Conservation (phyloP, 1,140 invertebrate genomes). For the Acyrthosiphon pisum region DNA sequence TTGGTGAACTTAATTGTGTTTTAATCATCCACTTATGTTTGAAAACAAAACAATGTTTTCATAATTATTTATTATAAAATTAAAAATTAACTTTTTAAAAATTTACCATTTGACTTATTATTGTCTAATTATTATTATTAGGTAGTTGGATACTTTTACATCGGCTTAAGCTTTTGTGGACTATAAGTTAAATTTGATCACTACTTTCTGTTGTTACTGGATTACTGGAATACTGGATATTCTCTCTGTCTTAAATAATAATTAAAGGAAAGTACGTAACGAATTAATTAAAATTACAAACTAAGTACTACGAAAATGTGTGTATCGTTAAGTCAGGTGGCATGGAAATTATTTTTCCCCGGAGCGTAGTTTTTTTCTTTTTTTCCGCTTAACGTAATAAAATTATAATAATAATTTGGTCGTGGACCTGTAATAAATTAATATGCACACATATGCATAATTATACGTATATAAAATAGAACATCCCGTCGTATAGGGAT, state of each 20-base stretch:
- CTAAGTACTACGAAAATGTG: not conserved
- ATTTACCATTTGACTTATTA: not conserved
- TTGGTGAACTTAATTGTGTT: too few relatives aligned
- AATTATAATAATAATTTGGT: not conserved
- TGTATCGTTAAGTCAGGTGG: not conserved
- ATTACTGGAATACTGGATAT: not conserved
- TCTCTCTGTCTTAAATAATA: not conserved
- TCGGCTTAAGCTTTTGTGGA: not conserved
- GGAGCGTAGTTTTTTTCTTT: constrained; percentile 1
- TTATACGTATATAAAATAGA: not conserved
- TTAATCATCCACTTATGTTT: too few relatives aligned
- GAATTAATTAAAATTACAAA: constrained; percentile 20
- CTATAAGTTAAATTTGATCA: not conserved
- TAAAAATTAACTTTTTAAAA: not conserved
- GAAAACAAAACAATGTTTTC: not conserved
- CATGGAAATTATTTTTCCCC: not conserved
- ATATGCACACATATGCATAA: not conserved
- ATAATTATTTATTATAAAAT: not conserved
- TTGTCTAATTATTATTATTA: not conserved
- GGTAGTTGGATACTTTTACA: not conserved
- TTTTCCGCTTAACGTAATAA: not conserved
- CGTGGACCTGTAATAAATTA: not conserved
- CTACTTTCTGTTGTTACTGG: not conserved
- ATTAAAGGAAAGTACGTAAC: not conserved
- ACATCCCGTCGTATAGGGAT: not conserved